phyloP scores from a whole-genome alignment of 2,888 invertebrate species.

The Teinopalpus imperialis region DNA sequence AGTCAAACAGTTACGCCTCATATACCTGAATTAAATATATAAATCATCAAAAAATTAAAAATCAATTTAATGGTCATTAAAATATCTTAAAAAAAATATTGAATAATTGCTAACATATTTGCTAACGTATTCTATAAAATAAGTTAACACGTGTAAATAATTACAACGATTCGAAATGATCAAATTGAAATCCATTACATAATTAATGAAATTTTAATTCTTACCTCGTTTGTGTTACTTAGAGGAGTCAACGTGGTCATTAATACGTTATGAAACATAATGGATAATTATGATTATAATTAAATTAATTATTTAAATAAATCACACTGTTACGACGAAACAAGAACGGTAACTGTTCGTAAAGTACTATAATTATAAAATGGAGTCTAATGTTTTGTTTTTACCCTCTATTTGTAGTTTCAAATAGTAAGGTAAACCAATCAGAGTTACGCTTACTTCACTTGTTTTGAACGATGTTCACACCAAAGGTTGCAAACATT shows the following conservation, averaged over 20 bases:
- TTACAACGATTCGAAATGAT: not conserved
- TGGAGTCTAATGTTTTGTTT: not conserved
- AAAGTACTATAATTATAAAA: not conserved
- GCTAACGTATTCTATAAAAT: not conserved
- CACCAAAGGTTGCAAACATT: too few relatives aligned
- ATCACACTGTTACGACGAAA: slow-evolving; percentile 9
- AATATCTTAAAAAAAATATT: too few relatives aligned
- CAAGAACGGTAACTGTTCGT: not conserved
- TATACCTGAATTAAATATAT: too few relatives aligned
- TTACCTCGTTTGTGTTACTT: slow-evolving; percentile 51
- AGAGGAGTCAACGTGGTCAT: slow-evolving; percentile 47
- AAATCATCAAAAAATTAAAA: too few relatives aligned
- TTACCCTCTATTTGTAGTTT: slow-evolving; percentile 20
- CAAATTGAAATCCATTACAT: slow-evolving; percentile 2
- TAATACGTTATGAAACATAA: slow-evolving; percentile 54
- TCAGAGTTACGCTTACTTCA: too few relatives aligned
- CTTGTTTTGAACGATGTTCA: too few relatives aligned
- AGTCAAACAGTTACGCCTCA: too few relatives aligned
- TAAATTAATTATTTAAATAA: slow-evolving; percentile 18
- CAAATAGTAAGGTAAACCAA: too few relatives aligned
- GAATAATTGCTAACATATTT: too few relatives aligned
- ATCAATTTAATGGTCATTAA: too few relatives aligned
- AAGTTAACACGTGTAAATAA: not conserved
- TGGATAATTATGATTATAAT: slow-evolving; percentile 21
- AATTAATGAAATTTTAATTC: slow-evolving; percentile 15